Percentiles rank a stretch among this genome's conserved stretches.
Conservation (phyloP, 2,113 vertebrate species). For the Rhinopomastus cyanomelas region DNA sequence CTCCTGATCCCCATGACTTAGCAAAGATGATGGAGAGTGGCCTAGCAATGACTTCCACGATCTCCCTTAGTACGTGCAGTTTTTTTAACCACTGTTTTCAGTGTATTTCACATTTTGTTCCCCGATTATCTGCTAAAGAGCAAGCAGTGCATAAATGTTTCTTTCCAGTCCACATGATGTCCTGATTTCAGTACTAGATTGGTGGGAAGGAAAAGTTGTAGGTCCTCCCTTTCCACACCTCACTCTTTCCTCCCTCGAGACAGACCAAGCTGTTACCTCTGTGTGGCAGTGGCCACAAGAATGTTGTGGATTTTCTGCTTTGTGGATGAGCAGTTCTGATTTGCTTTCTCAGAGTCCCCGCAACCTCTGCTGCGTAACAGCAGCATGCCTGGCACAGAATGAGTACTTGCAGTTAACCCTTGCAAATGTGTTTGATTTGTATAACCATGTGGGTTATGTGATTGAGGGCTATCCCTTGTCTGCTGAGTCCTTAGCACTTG, state of each 20-base stretch:
- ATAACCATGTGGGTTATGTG: fast-evolving
- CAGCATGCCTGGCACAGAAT: not conserved
- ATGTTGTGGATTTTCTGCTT: not conserved
- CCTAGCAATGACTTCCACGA: too few species aligned
- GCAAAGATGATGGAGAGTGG: too few species aligned
- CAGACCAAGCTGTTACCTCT: not conserved
- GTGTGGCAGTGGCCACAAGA: not conserved
- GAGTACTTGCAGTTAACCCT: not conserved
- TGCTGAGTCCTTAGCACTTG: not conserved
- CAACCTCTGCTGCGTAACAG: not conserved
- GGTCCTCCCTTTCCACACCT: not conserved
- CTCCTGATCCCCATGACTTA: too few species aligned
- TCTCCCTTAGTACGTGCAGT: too few species aligned
- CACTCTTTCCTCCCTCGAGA: not conserved
- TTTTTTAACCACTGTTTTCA: not conserved
- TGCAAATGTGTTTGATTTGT: not conserved
- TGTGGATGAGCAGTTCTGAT: not conserved
- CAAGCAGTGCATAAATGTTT: not conserved
- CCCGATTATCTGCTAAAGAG: not conserved
- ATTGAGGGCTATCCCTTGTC: not conserved
- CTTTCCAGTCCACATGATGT: not conserved
- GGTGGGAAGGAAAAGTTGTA: not conserved
- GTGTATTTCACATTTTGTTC: not conserved
- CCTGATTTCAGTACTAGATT: not conserved
- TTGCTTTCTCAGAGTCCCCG: not conserved